Evolutionary conservation across 2,888 invertebrate genomes (phyloP), one percentile per base, ranked within the genome.

Genomic region (Timandra comae): DNA sequence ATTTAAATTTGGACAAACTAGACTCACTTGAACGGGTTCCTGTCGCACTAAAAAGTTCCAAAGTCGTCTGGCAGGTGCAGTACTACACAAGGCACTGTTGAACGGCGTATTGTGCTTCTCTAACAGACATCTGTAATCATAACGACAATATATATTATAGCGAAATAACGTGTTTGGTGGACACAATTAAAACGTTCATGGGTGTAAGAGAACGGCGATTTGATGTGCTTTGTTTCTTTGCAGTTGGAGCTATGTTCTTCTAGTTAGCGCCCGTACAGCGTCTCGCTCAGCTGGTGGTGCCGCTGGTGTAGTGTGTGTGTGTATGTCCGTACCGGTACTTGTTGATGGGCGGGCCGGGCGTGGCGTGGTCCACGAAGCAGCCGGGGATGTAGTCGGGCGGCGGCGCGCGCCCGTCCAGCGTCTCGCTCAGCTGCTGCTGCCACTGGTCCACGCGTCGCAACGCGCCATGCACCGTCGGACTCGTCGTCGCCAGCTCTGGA

Each of bases 51-150:
- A 87, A 73, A 91, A 97, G 61, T 91, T 93, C 99, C 99, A 99
- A 3, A 99, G 82, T 2, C 98, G 89, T 41, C 93, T 87, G 4
- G 92, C 92, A 0, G 91, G 94, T 50, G 90, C 93, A 0, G 95
- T 89, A 24, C 93, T 90, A 35, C 89, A 90, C 33, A 90, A 85
- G 27, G 87, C 88, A 6, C 90, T 87, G 56, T 91, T 91, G 81
- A 99, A 99, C 11, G 99, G 99, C 0, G 98, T 98, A 67, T 99
- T 99, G 50, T 93, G 92, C 51, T 94, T 94, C 54, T 98, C 97
- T 49, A 98, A 78, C 27, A 99, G 86, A 61, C 96, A 94, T 54
- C 94, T 91, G 76, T 86, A 92, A 73, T n/a, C n/a, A n/a, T n/a
- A n/a, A n/a, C n/a, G n/a, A n/a, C n/a, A n/a, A n/a, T n/a, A n/a